Conservation (phyloP, 1,140 invertebrate species). For the Scaptomyza hsui region DNA sequence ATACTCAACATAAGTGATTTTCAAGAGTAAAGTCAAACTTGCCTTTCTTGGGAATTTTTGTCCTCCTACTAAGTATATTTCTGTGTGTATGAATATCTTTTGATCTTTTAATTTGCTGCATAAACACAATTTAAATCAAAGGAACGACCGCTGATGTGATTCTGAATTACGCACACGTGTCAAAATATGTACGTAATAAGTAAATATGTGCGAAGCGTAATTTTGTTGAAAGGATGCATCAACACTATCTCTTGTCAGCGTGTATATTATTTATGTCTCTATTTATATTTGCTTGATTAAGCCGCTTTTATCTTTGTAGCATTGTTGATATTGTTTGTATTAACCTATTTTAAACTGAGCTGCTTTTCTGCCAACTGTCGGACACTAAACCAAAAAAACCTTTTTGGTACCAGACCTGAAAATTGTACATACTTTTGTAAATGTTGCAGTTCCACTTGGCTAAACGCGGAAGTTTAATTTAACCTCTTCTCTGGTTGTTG, state of each 20-base stretch:
- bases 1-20: slow-evolving; percentile 2
- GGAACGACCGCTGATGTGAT: slow-evolving; percentile 48
- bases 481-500: slow-evolving; percentile 27
- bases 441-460: slow-evolving; percentile 62
- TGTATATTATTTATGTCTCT: slow-evolving; percentile 23
- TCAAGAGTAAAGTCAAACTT: slow-evolving; percentile 18
- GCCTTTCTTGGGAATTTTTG: slow-evolving; percentile 8
- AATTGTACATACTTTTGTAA: slow-evolving; percentile 36
- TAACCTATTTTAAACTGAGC: neutral
- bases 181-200: slow-evolving; percentile 64
- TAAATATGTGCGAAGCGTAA: slow-evolving; percentile 46
- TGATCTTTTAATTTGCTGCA: slow-evolving; percentile 74
- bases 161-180: slow-evolving; percentile 57
- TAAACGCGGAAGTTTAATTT: slow-evolving; percentile 62
- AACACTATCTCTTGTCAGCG: slow-evolving; percentile 43
- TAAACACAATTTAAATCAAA: slow-evolving; percentile 72
- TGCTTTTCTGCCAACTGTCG: neutral
- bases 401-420: slow-evolving; percentile 11
- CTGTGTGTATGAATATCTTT: slow-evolving; percentile 35
- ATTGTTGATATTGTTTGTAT: neutral
- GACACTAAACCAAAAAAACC: neutral
- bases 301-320: slow-evolving; percentile 1
- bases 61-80: neutral
- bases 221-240: slow-evolving; percentile 63
- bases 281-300: neutral